Conservation (phyloP, 2,888 invertebrate species). For the Muschampia plurimacula region DNA sequence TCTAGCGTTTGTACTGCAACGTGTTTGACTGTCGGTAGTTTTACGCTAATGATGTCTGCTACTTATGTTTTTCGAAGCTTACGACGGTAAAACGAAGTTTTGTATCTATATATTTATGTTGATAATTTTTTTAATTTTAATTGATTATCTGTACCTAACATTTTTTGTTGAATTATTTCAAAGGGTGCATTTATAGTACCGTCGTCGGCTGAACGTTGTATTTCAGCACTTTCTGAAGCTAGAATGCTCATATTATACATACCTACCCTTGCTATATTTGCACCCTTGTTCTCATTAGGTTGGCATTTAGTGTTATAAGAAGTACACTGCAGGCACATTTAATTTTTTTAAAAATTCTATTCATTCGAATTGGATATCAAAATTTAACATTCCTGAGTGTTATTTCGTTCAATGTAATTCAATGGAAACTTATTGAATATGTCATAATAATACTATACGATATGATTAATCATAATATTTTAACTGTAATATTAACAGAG, state of each 20-base stretch:
- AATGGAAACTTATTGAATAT: constrained; percentile 1
- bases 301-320: not conserved
- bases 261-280: not conserved
- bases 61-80: not conserved
- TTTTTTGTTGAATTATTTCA: not conserved
- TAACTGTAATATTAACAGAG: constrained; percentile 26
- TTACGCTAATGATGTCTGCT: constrained; percentile 11
- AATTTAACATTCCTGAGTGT: constrained; percentile 28
- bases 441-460: constrained; percentile 12
- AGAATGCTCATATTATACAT: not conserved
- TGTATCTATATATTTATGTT: not conserved
- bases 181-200: not conserved
- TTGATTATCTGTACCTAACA: not conserved
- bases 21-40: constrained; percentile 23
- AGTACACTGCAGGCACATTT: not conserved
- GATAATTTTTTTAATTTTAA: not conserved
- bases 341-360: not conserved
- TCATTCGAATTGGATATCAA: constrained; percentile 12
- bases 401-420: constrained; percentile 6
- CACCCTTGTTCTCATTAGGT: not conserved
- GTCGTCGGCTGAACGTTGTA: not conserved
- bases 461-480: constrained; percentile 22
- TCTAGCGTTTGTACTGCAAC: constrained; percentile 22
- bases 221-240: not conserved
- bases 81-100: not conserved